Evolutionary conservation across 2,113 vertebrate species (phyloP).

Genomic region (Seriola quinqueradiata): DNA sequence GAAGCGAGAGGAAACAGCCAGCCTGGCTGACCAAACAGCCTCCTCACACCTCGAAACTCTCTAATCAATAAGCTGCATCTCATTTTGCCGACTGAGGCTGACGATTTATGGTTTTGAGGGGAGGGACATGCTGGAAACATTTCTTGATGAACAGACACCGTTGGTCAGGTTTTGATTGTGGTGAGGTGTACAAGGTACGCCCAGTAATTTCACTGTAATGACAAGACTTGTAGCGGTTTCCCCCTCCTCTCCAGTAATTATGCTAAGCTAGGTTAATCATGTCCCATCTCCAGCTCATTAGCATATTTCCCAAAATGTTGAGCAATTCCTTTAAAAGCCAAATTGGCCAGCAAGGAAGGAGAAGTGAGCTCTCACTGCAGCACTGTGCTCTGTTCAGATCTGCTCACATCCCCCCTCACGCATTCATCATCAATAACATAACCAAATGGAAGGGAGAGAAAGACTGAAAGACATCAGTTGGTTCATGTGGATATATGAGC

Average conservation of each 20-base stretch:
- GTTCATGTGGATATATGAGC: not conserved
- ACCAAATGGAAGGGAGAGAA: not conserved
- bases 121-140: too few species aligned
- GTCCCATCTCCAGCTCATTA: too few species aligned
- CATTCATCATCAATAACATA: slow-evolving; percentile 37
- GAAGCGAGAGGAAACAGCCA: not conserved
- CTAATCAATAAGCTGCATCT: not conserved
- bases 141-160: too few species aligned
- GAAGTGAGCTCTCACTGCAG: slow-evolving; percentile 13
- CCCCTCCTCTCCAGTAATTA: too few species aligned
- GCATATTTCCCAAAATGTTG: too few species aligned
- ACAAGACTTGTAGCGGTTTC: too few species aligned
- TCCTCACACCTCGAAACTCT: not conserved
- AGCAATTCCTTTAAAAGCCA: too few species aligned
- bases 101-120: too few species aligned
- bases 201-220: too few species aligned
- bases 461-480: not conserved
- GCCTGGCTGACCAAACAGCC: not conserved
- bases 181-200: too few species aligned
- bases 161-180: too few species aligned
- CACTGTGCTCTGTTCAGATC: slow-evolving; percentile 29
- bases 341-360: not conserved
- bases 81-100: not conserved
- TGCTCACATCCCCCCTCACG: slow-evolving; percentile 10
- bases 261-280: too few species aligned